Percentiles rank a stretch among this genome's conserved stretches.
Conservation (phyloP, 2,113 vertebrate genomes). For the Formicarius rufipectus region DNA sequence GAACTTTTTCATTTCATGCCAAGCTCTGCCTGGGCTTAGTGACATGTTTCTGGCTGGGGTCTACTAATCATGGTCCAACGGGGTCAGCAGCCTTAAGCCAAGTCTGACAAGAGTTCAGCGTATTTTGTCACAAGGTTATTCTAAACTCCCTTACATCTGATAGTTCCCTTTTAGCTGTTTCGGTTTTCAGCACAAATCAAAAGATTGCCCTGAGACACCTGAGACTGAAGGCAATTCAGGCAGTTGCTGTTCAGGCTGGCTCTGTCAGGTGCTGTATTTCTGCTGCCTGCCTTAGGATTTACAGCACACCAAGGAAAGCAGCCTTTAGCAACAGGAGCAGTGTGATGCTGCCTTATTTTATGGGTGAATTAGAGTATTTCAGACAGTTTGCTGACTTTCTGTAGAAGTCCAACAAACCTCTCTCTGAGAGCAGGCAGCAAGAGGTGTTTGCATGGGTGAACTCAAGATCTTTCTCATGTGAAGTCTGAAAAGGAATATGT, state of each 20-base stretch:
- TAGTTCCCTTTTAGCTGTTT: background rate
- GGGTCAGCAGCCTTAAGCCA: background rate
- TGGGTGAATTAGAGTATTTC: background rate
- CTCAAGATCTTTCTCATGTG: background rate
- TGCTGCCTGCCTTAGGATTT: background rate
- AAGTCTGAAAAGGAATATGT: background rate
- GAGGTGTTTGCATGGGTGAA: background rate
- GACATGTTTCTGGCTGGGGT: background rate
- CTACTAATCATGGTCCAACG: background rate
- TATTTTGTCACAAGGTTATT: background rate
- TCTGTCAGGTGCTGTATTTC: background rate
- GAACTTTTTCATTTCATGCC: background rate
- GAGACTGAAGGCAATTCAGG: background rate
- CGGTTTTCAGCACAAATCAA: background rate
- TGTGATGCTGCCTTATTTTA: background rate
- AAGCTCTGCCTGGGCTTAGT: background rate
- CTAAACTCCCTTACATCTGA: background rate
- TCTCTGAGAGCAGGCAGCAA: background rate
- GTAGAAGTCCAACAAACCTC: background rate
- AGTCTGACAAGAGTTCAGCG: background rate
- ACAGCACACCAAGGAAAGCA: background rate
- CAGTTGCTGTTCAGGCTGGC: background rate
- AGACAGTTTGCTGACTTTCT: background rate
- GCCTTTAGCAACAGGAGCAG: background rate
- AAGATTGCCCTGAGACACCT: background rate